Evolutionary conservation across 2,888 invertebrate species (phyloP).

Genomic region (Ochlodes sylvanus): DNA sequence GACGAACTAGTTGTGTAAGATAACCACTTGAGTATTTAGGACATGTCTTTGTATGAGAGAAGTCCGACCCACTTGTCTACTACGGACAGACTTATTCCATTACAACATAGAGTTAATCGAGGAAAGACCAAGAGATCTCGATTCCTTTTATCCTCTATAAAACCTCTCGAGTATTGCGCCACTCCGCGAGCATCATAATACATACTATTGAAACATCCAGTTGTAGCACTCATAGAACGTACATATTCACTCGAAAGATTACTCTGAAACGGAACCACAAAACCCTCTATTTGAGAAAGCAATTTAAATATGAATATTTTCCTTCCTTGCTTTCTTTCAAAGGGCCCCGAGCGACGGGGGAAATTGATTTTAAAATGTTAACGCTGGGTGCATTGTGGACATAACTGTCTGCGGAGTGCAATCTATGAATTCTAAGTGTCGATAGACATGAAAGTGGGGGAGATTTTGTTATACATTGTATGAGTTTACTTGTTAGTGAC

Average conservation of each 20-base stretch:
- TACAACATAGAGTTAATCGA: too few species aligned
- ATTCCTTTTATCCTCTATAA: too few species aligned
- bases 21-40: too few species aligned
- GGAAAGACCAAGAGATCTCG: too few species aligned
- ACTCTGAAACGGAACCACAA: conserved; percentile 11
- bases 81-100: too few species aligned
- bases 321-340: conserved; percentile 19
- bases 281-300: conserved; percentile 15
- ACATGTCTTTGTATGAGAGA: too few species aligned
- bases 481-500: background rate
- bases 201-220: background rate
- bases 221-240: background rate
- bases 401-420: conserved; percentile 17
- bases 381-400: conserved; percentile 28
- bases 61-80: too few species aligned
- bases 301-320: conserved; percentile 25
- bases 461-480: background rate
- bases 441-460: conserved; percentile 2
- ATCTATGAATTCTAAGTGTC: conserved; percentile 30
- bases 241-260: conserved; percentile 7
- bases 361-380: conserved; percentile 33
- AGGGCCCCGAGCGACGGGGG: conserved; percentile 18
- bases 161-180: too few species aligned
- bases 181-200: too few species aligned
- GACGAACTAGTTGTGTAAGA: too few species aligned